phyloP scores from a whole-genome alignment of 2,888 invertebrate species.

The Cartodere bifasciata region DNA sequence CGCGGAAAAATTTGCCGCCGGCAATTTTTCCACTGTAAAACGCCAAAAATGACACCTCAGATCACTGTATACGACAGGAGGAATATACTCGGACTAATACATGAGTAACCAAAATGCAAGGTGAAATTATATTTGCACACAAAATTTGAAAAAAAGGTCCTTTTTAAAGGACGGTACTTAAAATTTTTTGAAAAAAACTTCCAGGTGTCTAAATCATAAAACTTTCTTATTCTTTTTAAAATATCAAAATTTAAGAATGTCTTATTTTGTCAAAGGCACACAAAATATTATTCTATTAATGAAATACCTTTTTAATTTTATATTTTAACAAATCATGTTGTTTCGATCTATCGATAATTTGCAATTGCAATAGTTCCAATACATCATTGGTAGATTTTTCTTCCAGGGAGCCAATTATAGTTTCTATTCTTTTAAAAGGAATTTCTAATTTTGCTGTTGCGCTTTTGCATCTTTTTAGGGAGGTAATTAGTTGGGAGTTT shows the following conservation, averaged over 20 bases:
- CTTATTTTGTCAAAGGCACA: constrained; percentile 5
- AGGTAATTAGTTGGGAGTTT: constrained; percentile 48
- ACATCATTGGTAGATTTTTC: constrained; percentile 40
- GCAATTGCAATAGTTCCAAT: constrained; percentile 47
- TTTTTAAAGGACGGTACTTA: too few relatives aligned
- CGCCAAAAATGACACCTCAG: too few relatives aligned
- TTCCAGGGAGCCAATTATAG: constrained; percentile 34
- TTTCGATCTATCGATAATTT: constrained; percentile 59
- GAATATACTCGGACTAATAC: too few relatives aligned
- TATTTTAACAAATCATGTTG: constrained; percentile 61
- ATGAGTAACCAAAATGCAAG: too few relatives aligned
- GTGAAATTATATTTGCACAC: too few relatives aligned
- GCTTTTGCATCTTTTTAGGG: constrained; percentile 45
- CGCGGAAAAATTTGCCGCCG: too few relatives aligned
- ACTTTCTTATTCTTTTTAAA: too few relatives aligned
- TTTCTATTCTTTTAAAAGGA: constrained; percentile 23
- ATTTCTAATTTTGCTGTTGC: constrained; percentile 31
- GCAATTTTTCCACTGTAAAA: too few relatives aligned
- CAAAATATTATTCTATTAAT: constrained; percentile 2
- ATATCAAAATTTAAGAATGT: not conserved
- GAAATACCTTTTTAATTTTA: constrained; percentile 45
- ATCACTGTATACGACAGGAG: too few relatives aligned
- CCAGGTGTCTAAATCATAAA: too few relatives aligned
- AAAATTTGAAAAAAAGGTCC: too few relatives aligned
- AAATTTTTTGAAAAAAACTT: too few relatives aligned